A percentile compares a stretch with the other conserved stretches of the same genome.
Conservation (phyloP, 1,140 invertebrate genomes). For the Chlorops oryzae region DNA sequence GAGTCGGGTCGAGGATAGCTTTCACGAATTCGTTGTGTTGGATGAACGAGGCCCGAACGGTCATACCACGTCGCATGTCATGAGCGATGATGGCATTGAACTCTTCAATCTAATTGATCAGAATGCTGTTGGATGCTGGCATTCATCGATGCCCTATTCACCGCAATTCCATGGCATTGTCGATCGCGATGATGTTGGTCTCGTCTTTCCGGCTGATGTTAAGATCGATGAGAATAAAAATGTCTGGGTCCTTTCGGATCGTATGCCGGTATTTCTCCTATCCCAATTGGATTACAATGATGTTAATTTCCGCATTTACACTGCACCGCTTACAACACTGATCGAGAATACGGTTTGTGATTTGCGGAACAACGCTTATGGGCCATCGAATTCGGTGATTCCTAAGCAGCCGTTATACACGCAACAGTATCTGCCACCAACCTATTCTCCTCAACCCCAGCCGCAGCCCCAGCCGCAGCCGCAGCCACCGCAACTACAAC, state of each 20-base stretch:
- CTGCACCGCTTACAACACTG: constrained; percentile 57
- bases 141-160: constrained; percentile 58
- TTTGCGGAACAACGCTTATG: constrained; percentile 36
- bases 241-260: constrained; percentile 72
- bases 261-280: constrained; percentile 70
- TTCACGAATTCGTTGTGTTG: constrained; percentile 63
- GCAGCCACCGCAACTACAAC: no score
- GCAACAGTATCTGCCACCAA: constrained; percentile 15
- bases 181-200: constrained; percentile 64
- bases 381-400: constrained; percentile 28
- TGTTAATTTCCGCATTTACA: constrained; percentile 70
- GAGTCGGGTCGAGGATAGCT: constrained; percentile 59
- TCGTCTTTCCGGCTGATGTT: constrained; percentile 72
- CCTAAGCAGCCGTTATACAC: constrained; percentile 23
- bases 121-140: constrained; percentile 77
- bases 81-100: constrained; percentile 66
- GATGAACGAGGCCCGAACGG: constrained; percentile 60
- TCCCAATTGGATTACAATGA: constrained; percentile 67
- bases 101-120: constrained; percentile 72
- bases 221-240: constrained; percentile 62
- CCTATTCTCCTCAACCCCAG: no score
- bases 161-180: constrained; percentile 64
- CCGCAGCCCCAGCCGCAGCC: no score
- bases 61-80: constrained; percentile 65
- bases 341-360: constrained; percentile 68